These are phyloP conservation scores for Sinonovacula constricta DNA, from an alignment of 1,140 invertebrate genomes.

Conservation along the genomic window DNA sequence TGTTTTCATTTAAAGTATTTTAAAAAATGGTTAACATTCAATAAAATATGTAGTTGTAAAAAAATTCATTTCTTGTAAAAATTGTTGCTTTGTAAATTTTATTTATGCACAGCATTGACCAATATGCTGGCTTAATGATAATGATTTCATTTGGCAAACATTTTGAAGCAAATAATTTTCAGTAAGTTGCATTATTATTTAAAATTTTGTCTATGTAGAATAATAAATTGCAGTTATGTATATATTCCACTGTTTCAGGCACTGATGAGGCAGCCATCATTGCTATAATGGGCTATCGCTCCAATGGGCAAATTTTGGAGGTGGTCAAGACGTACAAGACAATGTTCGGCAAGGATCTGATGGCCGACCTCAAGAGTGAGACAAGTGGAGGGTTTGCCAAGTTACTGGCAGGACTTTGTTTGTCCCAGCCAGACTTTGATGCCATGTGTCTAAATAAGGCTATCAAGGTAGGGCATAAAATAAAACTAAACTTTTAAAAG, in stretches of 20 bases:
- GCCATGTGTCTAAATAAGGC: slow-evolving; percentile 77
- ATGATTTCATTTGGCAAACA: no score
- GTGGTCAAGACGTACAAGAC: slow-evolving; percentile 95
- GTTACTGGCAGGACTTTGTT: slow-evolving; percentile 71
- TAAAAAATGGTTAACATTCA: no score
- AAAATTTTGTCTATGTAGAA: no score
- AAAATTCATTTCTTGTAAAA: no score
- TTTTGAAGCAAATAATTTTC: no score
- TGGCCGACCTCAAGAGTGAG: slow-evolving; percentile 68
- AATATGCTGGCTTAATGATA: no score
- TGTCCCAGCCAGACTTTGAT: slow-evolving; percentile 76
- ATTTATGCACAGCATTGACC: no score
- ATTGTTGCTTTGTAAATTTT: no score
- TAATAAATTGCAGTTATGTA: no score
- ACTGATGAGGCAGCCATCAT: slow-evolving; percentile 96
- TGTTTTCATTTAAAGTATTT: no score
- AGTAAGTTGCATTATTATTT: no score
- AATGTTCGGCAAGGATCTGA: slow-evolving; percentile 88
- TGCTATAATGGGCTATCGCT: slow-evolving; percentile 90
- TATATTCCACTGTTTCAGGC: slow-evolving; percentile 79
- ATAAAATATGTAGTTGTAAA: no score
- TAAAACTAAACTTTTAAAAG: not conserved
- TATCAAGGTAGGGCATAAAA: slow-evolving; percentile 75
- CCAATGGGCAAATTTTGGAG: slow-evolving; percentile 93
- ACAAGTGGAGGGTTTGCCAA: slow-evolving; percentile 72